Evolutionary conservation across 2,797 vertebrate genomes (phyloP).

Genomic region (Limnodromus scolopaceus): DNA sequence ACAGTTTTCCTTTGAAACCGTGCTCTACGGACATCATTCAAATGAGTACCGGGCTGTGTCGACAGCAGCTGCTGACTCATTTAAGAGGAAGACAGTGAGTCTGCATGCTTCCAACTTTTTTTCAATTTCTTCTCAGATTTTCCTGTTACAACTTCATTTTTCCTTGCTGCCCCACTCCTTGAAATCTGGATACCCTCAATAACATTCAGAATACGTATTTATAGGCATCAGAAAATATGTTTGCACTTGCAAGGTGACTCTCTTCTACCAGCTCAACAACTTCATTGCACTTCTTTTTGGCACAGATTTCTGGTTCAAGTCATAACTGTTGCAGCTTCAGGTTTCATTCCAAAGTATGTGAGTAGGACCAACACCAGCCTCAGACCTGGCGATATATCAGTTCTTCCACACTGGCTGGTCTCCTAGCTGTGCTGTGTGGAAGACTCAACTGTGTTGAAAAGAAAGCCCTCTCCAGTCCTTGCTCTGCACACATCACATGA

Average conservation of each 20-base stretch:
- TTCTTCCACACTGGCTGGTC: neutral
- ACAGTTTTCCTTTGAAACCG: neutral
- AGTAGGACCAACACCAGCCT: fast-evolving
- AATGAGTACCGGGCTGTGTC: neutral
- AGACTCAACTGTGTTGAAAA: neutral
- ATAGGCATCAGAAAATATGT: neutral
- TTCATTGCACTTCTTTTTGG: neutral
- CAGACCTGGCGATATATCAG: neutral
- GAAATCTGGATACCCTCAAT: neutral
- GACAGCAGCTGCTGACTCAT: neutral
- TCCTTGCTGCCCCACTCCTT: neutral
- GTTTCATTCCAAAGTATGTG: neutral
- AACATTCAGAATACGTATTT: neutral
- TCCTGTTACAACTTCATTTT: neutral
- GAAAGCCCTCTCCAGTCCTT: neutral
- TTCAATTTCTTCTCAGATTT: neutral
- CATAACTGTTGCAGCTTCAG: neutral
- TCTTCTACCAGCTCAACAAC: neutral
- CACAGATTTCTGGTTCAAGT: neutral
- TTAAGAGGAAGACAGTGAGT: neutral
- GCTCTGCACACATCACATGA: fast-evolving
- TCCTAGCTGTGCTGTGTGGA: neutral
- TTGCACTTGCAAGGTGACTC: neutral
- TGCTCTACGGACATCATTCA: neutral
- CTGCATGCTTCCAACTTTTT: neutral